phyloP scores from a whole-genome alignment of 2,797 vertebrate species.

The Sebastes iracundus region DNA sequence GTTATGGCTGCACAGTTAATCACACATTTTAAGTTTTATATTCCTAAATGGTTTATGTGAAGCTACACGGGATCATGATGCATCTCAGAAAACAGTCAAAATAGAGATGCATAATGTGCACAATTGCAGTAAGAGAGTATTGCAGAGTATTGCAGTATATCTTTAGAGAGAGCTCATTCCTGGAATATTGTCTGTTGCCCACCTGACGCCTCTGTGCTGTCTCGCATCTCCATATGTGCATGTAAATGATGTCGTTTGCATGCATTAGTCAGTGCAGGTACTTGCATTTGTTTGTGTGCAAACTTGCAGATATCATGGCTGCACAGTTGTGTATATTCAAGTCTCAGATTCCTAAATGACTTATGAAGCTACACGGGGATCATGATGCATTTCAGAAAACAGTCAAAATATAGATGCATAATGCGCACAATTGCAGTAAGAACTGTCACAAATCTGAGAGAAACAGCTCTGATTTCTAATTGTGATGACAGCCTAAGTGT shows the following conservation, averaged over 20 bases:
- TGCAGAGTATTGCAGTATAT: too few species aligned
- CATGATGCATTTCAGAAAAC: neutral
- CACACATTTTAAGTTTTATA: neutral
- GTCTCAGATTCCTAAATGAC: neutral
- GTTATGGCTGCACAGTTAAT: neutral
- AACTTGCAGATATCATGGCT: neutral
- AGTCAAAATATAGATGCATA: neutral
- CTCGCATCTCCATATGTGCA: neutral
- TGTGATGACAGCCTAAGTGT: slow-evolving; percentile 16
- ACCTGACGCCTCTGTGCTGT: neutral
- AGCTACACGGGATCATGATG: neutral
- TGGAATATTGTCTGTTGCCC: neutral
- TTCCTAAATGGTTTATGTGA: too few species aligned
- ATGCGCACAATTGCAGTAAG: neutral
- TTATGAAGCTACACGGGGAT: neutral
- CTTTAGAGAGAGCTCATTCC: neutral
- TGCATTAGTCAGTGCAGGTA: neutral
- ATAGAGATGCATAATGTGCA: neutral
- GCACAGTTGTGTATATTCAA: neutral
- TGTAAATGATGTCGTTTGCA: too few species aligned
- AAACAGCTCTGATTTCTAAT: slow-evolving; percentile 1
- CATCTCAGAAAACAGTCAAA: neutral
- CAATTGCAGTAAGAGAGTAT: neutral
- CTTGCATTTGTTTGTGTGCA: neutral
- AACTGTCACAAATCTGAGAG: neutral